Conservation (phyloP, 2,888 invertebrate genomes). For the Ennomos erosarius region DNA sequence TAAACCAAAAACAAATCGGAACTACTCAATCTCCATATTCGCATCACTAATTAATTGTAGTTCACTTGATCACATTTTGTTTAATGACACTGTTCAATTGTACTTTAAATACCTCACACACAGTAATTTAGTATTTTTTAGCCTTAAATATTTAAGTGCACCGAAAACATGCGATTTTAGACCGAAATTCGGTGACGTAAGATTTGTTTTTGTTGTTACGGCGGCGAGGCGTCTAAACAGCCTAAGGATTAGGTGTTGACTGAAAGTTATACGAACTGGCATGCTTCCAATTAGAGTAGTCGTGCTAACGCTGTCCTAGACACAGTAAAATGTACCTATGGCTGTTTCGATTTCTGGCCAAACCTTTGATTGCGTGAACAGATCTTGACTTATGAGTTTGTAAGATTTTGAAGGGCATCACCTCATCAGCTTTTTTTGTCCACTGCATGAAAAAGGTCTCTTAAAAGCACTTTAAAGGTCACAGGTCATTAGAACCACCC, state of each 20-base stretch:
- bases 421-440: too few relatives aligned
- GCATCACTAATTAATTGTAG: constrained; percentile 30
- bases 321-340: constrained; percentile 10
- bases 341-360: not conserved
- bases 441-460: too few relatives aligned
- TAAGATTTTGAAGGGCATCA: too few relatives aligned
- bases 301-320: constrained; percentile 41
- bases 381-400: too few relatives aligned
- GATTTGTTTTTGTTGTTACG: constrained; percentile 18
- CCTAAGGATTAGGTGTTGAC: constrained; percentile 38
- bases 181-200: constrained; percentile 15
- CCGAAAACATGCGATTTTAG: constrained; percentile 11
- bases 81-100: constrained; percentile 31
- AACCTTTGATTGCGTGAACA: too few relatives aligned
- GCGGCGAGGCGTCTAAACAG: constrained; percentile 36
- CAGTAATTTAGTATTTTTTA: constrained; percentile 29
- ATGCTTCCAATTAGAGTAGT: constrained; percentile 44
- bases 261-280: constrained; percentile 39
- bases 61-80: constrained; percentile 34
- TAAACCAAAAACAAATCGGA: constrained; percentile 14
- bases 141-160: constrained; percentile 26
- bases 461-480: too few relatives aligned
- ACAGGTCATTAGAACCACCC: too few relatives aligned
- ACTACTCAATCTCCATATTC: constrained; percentile 21
- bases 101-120: constrained; percentile 35